phyloP scores from a whole-genome alignment of 2,113 vertebrate species.

The Colossoma macropomum region DNA sequence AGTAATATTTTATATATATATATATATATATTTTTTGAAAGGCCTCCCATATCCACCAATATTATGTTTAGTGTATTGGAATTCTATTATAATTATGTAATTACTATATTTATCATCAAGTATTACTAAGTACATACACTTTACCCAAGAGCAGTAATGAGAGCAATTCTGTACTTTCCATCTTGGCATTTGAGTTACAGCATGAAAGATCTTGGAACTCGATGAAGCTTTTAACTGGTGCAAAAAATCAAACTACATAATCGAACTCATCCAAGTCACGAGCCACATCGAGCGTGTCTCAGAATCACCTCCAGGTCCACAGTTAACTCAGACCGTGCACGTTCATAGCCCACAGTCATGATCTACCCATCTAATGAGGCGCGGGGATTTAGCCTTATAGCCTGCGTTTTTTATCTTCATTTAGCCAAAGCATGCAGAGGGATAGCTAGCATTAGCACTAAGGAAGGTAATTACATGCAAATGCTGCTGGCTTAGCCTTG shows the following conservation, averaged over 20 bases:
- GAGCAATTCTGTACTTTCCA: background rate
- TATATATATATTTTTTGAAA: too few species aligned
- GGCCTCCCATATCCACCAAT: too few species aligned
- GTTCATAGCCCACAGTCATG: background rate
- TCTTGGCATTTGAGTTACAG: background rate
- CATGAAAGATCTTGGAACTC: background rate
- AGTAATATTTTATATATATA: too few species aligned
- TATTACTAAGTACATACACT: background rate
- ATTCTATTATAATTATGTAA: too few species aligned
- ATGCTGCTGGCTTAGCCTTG: slow-evolving; percentile 40
- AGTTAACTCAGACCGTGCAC: background rate
- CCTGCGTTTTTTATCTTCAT: slow-evolving; percentile 2
- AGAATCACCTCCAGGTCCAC: background rate
- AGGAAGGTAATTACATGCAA: slow-evolving; percentile 49
- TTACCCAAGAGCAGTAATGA: too few species aligned
- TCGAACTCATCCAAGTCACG: background rate
- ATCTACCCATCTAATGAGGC: slow-evolving; percentile 32
- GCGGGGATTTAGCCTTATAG: slow-evolving; percentile 10
- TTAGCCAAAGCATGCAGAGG: slow-evolving; percentile 24
- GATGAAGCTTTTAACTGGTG: background rate
- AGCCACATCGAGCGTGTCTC: background rate
- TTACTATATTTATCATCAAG: background rate
- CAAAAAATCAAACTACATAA: background rate
- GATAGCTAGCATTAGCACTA: slow-evolving; percentile 47
- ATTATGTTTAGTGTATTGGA: too few species aligned